Evolutionary conservation across 1,140 invertebrate genomes (phyloP), one percentile per base, ranked within the genome.

Genomic region (Phenacoccus solenopsis): DNA sequence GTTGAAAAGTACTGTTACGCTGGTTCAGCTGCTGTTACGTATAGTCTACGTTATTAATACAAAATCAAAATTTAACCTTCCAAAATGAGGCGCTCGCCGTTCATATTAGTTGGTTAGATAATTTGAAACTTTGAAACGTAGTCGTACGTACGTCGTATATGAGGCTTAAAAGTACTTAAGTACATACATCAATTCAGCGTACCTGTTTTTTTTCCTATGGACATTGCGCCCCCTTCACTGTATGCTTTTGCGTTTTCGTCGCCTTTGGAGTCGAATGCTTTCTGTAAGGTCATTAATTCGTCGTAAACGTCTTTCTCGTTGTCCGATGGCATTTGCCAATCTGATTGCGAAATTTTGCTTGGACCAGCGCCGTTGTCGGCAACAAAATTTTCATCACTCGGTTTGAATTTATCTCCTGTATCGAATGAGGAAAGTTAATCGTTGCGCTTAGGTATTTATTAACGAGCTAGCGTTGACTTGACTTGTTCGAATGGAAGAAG

Each of bases 331-430:
- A 24, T n/a, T n/a, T 7, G 20, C 56, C 56, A 59, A 20, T n/a
- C 56, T 16, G 21, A 59, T 10, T 59, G 7, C 7, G 56, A 10
- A 32, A 32, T 32, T 32, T 32, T 32, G 5, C 30, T n/a, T 16
- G 22, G 20, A 22, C 25, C 21, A 20, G 13, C 4, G 25, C 13
- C 59, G 2, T 64, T 3, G 22, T 64, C 56, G 56, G 5, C 56
- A 20, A 59, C 7, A 20, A 20, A 16, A 9, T 59, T 20, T 59
- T 59, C 16, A n/a, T 59, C 56, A 5, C 7, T 13, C 30, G 13
- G 5, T 59, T 59, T 59, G 21, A 59, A 59, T 59, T 59, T 59
- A n/a, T 59, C 56, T 20, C 56, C 56, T 59, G 56, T 20, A 59
- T 5, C 30, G 30, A 32, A 32, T 32, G 13, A 32, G 30, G 30